phyloP scores from a whole-genome alignment of 1,140 invertebrate species.

The Dolichoris vasculosae region DNA sequence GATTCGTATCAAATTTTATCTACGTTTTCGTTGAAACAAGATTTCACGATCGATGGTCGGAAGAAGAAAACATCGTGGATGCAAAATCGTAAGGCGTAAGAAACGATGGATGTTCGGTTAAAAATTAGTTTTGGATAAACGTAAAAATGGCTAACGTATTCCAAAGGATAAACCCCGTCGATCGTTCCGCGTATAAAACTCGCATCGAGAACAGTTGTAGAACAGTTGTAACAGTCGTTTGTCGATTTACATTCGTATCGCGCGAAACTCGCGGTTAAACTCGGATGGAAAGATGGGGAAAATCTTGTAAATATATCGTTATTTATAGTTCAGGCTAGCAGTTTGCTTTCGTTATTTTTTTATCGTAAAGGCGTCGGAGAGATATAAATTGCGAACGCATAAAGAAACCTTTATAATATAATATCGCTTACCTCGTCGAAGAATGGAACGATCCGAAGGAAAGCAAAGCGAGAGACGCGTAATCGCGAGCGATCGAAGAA shows the following conservation, averaged over 20 bases:
- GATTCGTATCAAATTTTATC: too few species aligned
- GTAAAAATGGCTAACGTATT: too few species aligned
- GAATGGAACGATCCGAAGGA: not conserved
- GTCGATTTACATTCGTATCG: not conserved
- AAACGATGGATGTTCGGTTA: too few species aligned
- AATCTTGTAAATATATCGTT: not conserved
- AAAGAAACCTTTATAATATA: not conserved
- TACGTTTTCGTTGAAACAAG: too few species aligned
- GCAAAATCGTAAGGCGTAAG: too few species aligned
- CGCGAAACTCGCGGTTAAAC: not conserved
- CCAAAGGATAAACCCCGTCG: not conserved
- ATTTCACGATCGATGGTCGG: too few species aligned
- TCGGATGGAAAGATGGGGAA: not conserved
- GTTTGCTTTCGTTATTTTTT: not conserved
- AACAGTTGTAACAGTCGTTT: not conserved
- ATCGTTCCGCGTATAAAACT: not conserved
- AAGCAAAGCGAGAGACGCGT: not conserved
- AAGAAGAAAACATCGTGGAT: too few species aligned
- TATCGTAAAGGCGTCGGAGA: not conserved
- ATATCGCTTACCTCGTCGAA: not conserved
- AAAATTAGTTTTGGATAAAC: too few species aligned
- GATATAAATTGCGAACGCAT: not conserved
- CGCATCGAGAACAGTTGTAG: not conserved
- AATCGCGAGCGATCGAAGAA: not conserved
- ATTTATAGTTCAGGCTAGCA: not conserved